Percentiles rank a stretch among this genome's conserved stretches.
Conservation (phyloP, 1,140 invertebrate genomes). For the Leptoteleia sp. region DNA sequence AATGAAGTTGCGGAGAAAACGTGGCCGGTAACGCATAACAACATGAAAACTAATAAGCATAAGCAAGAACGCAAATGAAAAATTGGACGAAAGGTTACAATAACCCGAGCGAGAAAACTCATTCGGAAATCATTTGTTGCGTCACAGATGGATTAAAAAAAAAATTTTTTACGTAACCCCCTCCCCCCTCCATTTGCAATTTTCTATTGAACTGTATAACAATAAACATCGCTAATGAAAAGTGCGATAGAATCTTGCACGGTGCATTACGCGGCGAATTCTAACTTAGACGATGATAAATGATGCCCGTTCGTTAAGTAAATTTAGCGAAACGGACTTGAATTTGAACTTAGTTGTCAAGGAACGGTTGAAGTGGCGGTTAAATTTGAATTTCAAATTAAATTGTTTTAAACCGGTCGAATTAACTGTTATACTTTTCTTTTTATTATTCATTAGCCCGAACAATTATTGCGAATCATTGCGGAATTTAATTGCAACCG, state of each 20-base stretch:
- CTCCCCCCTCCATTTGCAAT: too few species aligned
- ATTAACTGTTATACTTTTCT: too few species aligned
- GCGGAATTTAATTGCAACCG: too few species aligned
- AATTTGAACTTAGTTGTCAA: not conserved
- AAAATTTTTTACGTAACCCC: constrained; percentile 28
- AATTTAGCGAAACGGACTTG: constrained; percentile 9
- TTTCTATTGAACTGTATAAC: not conserved
- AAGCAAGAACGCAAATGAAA: constrained; percentile 2
- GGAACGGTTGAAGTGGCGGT: not conserved
- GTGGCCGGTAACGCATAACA: too few species aligned
- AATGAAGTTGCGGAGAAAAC: too few species aligned
- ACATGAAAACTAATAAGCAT: constrained; percentile 2
- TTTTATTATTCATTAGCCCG: too few species aligned
- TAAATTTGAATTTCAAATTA: not conserved
- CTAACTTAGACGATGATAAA: constrained; percentile 24
- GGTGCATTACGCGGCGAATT: constrained; percentile 28
- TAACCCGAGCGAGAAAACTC: not conserved
- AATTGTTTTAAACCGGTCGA: too few species aligned
- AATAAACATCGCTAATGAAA: constrained; percentile 28
- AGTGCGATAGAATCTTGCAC: constrained; percentile 3
- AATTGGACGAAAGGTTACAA: constrained; percentile 34
- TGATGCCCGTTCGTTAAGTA: constrained; percentile 8
- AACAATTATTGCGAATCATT: too few species aligned
- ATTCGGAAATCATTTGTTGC: constrained; percentile 11
- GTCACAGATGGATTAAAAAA: too few species aligned